A percentile compares a stretch with the other conserved stretches of the same genome.
Conservation (phyloP, 2,888 invertebrate genomes). For the Barypeithes pellucidus region DNA sequence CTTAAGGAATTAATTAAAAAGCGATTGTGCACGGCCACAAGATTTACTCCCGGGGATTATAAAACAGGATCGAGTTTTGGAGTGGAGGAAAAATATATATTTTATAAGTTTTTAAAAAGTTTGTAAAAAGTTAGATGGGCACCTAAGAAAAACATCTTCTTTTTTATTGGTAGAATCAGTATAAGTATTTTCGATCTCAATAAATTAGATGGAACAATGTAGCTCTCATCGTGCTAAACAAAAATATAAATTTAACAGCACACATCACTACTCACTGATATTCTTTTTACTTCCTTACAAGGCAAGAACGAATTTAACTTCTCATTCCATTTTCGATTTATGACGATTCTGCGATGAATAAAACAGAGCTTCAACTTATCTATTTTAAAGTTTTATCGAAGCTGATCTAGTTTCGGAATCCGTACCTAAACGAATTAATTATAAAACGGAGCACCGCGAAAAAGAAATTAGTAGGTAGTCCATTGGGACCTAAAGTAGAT, state of each 20-base stretch:
- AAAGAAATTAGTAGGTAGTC: not conserved
- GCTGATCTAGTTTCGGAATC: not conserved
- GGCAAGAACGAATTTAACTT: not conserved
- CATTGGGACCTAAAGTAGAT: not conserved
- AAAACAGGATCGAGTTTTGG: constrained; percentile 4
- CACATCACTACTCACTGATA: too few species aligned
- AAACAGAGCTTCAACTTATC: not conserved
- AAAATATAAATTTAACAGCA: too few species aligned
- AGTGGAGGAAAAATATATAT: constrained; percentile 4
- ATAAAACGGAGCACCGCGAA: not conserved
- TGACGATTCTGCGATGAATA: not conserved
- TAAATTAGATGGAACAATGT: too few species aligned
- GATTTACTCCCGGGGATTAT: constrained; percentile 9
- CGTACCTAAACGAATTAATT: constrained; percentile 3
- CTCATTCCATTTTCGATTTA: not conserved
- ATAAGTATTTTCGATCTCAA: too few species aligned
- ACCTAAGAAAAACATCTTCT: not conserved
- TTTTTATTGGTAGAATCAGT: too few species aligned
- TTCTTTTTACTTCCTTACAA: too few species aligned
- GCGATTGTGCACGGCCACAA: constrained; percentile 4
- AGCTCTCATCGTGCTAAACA: too few species aligned
- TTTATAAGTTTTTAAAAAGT: constrained; percentile 18
- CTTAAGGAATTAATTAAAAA: constrained; percentile 26
- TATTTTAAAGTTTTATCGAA: not conserved
- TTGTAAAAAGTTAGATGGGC: constrained; percentile 14